Evolutionary conservation across 2,797 vertebrate genomes (phyloP).

Genomic region (Sciurus carolinensis): DNA sequence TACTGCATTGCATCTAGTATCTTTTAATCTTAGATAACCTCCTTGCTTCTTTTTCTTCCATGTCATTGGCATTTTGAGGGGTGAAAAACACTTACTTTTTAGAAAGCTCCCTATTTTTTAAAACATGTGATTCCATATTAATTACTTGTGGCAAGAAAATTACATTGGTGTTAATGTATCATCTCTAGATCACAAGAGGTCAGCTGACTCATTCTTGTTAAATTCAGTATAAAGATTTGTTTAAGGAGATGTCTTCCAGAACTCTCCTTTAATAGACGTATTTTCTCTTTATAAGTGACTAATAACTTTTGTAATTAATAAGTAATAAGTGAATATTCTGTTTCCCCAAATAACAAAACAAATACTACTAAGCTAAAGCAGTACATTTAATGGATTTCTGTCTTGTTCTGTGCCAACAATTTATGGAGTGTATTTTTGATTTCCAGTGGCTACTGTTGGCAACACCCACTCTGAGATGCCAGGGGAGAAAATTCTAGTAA

Average conservation of each 20-base stretch:
- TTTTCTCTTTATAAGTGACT: background rate
- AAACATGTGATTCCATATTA: background rate
- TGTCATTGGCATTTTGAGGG: background rate
- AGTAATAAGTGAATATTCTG: background rate
- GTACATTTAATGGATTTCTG: background rate
- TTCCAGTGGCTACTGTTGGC: background rate
- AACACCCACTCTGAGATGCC: background rate
- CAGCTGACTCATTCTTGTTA: background rate
- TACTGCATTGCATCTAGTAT: background rate
- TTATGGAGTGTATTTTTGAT: background rate
- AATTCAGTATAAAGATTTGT: background rate
- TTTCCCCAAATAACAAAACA: background rate
- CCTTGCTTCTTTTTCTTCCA: background rate
- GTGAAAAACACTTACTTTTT: background rate
- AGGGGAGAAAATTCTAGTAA: background rate
- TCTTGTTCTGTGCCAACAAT: background rate
- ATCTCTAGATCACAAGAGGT: background rate
- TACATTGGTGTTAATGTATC: background rate
- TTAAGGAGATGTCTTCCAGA: background rate
- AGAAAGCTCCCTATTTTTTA: background rate
- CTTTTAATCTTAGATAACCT: background rate
- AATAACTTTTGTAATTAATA: background rate
- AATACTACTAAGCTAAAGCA: background rate
- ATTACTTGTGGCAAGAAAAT: background rate
- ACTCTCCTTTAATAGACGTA: background rate